Conservation (phyloP, 2,888 invertebrate genomes). For the Timandra comae region DNA sequence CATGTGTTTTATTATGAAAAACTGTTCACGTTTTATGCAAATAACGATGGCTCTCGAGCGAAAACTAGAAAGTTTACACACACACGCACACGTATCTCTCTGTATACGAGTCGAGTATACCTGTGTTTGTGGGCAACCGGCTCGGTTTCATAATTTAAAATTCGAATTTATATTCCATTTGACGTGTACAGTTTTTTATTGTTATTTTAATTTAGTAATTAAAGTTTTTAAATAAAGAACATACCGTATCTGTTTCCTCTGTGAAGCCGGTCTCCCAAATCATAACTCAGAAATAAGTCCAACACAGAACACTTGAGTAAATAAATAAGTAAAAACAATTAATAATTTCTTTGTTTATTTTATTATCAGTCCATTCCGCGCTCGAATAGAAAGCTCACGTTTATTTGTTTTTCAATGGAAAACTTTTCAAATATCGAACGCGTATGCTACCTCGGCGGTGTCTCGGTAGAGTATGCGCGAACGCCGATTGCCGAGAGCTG, state of each 20-base stretch:
- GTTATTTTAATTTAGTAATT: slow-evolving; percentile 18
- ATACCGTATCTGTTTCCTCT: slow-evolving; percentile 68
- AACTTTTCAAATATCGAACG: slow-evolving; percentile 38
- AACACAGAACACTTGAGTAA: slow-evolving; percentile 46
- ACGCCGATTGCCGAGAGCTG: slow-evolving; percentile 42
- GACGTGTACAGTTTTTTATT: slow-evolving; percentile 10
- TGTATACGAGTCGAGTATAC: slow-evolving; percentile 21
- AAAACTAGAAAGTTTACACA: slow-evolving; percentile 74
- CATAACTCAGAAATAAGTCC: slow-evolving; percentile 56
- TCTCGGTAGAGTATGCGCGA: slow-evolving; percentile 57
- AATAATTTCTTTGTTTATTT: slow-evolving; percentile 13
- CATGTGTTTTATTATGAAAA: slow-evolving; percentile 73
- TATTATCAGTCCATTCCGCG: slow-evolving; percentile 46
- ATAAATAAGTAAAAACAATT: slow-evolving; percentile 4
- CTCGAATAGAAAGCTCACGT: slow-evolving; percentile 43
- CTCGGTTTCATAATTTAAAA: slow-evolving; percentile 57
- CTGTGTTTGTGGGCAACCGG: slow-evolving; percentile 36
- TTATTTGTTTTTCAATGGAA: slow-evolving; percentile 39
- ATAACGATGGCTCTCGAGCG: slow-evolving; percentile 63
- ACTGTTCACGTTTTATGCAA: slow-evolving; percentile 75
- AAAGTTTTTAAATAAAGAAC: slow-evolving; percentile 24
- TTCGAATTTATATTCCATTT: slow-evolving; percentile 35
- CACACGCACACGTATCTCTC: slow-evolving; percentile 42
- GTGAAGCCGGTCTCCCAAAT: slow-evolving; percentile 67
- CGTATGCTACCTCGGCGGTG: slow-evolving; percentile 53